These are phyloP conservation scores for Lonchura striata DNA, from an alignment of 2,113 vertebrate genomes.

Conservation along the genomic window DNA sequence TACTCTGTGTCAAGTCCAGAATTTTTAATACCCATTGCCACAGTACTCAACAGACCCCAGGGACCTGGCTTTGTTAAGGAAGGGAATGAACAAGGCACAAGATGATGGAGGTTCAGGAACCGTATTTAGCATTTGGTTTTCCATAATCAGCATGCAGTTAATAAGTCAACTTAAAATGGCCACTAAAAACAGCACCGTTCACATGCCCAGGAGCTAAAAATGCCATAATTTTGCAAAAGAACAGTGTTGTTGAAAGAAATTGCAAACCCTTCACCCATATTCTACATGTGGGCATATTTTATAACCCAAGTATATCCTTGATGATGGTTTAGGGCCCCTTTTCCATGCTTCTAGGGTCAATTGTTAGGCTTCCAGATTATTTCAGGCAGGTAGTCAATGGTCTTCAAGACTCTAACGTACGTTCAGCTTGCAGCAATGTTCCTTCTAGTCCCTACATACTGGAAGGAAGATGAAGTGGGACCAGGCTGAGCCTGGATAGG, in stretches of 20 bases:
- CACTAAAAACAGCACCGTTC: neutral
- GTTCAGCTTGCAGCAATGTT: neutral
- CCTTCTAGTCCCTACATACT: neutral
- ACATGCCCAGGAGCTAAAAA: neutral
- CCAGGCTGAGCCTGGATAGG: neutral
- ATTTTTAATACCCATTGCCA: neutral
- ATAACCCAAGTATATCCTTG: neutral
- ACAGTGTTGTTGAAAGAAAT: neutral
- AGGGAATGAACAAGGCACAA: neutral
- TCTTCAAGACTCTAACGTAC: neutral
- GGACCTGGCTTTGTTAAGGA: neutral
- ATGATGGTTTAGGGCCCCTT: neutral
- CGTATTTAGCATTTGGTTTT: neutral
- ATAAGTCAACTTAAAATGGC: neutral
- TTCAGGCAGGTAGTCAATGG: neutral
- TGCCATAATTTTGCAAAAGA: neutral
- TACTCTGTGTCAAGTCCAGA: neutral
- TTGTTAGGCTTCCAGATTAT: neutral
- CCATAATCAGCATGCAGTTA: neutral
- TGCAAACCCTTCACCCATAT: neutral
- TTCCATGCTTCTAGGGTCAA: neutral
- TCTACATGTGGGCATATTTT: neutral
- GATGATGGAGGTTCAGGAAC: neutral
- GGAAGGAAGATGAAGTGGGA: neutral
- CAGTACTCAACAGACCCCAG: neutral